Evolutionary conservation across 1,140 invertebrate species (phyloP), one percentile per base, ranked within the genome.

Genomic region (Maconellicoccus hirsutus): DNA sequence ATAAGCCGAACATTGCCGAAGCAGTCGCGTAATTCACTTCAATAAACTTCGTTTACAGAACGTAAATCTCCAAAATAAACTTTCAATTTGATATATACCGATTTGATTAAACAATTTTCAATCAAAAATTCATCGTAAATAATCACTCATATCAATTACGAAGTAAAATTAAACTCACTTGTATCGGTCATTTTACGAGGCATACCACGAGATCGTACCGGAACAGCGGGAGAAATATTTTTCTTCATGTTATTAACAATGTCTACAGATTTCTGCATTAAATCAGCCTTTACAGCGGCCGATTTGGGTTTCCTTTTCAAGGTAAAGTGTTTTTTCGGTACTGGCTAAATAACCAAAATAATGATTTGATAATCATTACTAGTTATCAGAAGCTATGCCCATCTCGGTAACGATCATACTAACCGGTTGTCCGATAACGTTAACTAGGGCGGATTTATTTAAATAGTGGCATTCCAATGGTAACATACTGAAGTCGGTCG

Each of bases 391-490:
- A 16, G 10, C 42, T 6, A 52, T 52, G 16, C 6, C 6, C 3
- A 33, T 12, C 59, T 6, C 59, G 59, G n/a, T n/a, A n/a, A n/a
- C 59, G 6, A 19, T 22, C 10, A 16, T 27, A 76, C 72, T 75
- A 74, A 80, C 79, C 76, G 79, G 80, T 33, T 83, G 82, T 74
- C 89, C 87, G 77, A 93, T 91, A 70, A 94, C 87, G 75, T 92
- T 92, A 52, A 87, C 84, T 75, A 98, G 83, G 39, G 94, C 93
- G 80, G 89, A 89, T 82, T 95, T 94, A 81, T 97, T 98, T 59
- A 98, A 84, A 83, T 96, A 98, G 78, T 94, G 90, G 83, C 95
- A 98, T 81, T 98, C 96, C 76, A 98, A 83, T 1, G 95, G 95
- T 76, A 97, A 81, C 84, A 98, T 90, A 74, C 86, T 72, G 38